Evolutionary conservation across 1,140 invertebrate species (phyloP), one percentile per base, ranked within the genome.

Genomic region (Trinorchestia longiramus): DNA sequence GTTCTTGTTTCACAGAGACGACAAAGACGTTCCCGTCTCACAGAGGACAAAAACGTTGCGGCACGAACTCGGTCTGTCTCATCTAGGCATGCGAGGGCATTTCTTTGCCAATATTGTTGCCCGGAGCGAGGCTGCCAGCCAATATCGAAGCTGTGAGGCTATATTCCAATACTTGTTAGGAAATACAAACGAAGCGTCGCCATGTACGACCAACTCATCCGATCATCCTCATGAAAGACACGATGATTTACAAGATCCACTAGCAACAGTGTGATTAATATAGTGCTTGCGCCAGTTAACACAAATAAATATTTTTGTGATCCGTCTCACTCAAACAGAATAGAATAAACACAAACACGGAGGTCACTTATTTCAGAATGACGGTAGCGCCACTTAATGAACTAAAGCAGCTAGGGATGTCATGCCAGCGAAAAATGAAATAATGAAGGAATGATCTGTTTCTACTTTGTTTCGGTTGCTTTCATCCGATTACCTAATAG

Each of bases 61-160:
- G 62, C 19, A 28, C 28, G 36, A 77, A 77, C 1, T 77, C 62
- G 11, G 62, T 77, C 28, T 36, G 62, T 77, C 62, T 77, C 62
- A 77, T 77, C 62, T 77, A 77, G 62, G 62, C 62, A 77, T 77
- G 62, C 62, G 62, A 77, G 62, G 62, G 62, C 62, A 77, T 77
- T 77, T 77, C 62, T 77, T 77, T 77, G 62, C 62, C 62, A 77
- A 77, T 77, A 77, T 77, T 36, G 62, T 77, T 3, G 11, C 62
- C 62, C 62, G 62, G 62, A 77, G 62, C 62, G 62, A 11, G 62
- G 62, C 62, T 77, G 62, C 62, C 47, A 77, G 62, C 88, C 88
- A 91, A 91, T 91, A 91, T 91, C 88, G 88, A 91, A 43, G 88
- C 88, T 44, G 6, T 28, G 41, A 91, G 41, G 11, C 41, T 19